Evolutionary conservation across 2,113 vertebrate genomes (phyloP).

Genomic region (Cettia cetti): DNA sequence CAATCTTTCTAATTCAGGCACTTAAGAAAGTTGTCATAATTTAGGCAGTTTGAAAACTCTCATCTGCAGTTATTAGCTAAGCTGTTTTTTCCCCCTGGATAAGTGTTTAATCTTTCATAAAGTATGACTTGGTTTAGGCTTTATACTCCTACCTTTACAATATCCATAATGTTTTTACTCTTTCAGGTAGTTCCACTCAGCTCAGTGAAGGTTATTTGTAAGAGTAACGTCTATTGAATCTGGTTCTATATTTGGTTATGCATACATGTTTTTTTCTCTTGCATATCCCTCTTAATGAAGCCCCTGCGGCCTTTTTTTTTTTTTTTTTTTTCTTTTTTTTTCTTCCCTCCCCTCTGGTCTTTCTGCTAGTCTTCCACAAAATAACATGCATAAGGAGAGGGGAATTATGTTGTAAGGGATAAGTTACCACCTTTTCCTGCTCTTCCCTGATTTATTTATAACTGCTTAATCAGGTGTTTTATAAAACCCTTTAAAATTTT

Average conservation of each 20-base stretch:
- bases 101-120: background rate
- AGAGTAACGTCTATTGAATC: background rate
- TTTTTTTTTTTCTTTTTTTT: background rate
- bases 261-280: background rate
- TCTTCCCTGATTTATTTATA: background rate
- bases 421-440: background rate
- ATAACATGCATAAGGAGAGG: background rate
- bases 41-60: background rate
- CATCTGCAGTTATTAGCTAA: background rate
- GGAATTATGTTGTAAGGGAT: background rate
- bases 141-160: background rate
- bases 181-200: background rate
- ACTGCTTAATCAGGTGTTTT: background rate
- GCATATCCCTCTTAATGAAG: background rate
- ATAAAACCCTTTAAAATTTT: background rate
- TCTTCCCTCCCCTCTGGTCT: background rate
- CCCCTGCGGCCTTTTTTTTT: fast-evolving
- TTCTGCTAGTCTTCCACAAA: background rate
- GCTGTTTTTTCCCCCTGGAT: background rate
- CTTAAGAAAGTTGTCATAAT: background rate
- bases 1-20: background rate
- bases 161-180: background rate
- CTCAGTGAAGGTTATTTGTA: background rate
- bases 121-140: background rate
- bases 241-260: background rate